Evolutionary conservation across 2,797 vertebrate genomes (phyloP).

Genomic region (Clarias platycephalus): DNA sequence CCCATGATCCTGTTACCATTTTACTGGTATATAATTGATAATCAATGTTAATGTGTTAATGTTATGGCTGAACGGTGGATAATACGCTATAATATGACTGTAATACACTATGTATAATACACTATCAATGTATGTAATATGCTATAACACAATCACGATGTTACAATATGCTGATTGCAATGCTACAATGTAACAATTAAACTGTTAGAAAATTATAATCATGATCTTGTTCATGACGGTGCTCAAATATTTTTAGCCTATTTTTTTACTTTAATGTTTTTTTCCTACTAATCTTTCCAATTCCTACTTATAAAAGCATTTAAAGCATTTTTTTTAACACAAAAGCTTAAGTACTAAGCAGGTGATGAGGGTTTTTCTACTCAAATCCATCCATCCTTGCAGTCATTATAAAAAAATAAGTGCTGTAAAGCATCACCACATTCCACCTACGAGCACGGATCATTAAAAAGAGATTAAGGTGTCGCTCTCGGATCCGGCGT

Average conservation of each 20-base stretch:
- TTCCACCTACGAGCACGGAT: conserved; percentile 54
- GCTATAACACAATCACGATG: neutral
- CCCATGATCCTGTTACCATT: too few species aligned
- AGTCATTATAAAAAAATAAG: neutral
- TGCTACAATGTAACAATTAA: neutral
- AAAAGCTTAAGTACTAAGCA: neutral
- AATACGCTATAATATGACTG: neutral
- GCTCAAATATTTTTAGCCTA: neutral
- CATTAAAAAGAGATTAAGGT: conserved; percentile 80
- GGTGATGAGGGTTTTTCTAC: neutral
- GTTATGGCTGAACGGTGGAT: neutral
- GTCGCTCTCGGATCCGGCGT: conserved; percentile 32
- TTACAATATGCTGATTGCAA: neutral
- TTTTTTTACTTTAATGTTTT: neutral
- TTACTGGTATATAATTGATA: too few species aligned
- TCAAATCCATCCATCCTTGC: neutral
- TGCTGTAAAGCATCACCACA: neutral
- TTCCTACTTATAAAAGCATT: too few species aligned
- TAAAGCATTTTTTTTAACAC: neutral
- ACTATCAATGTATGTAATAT: neutral
- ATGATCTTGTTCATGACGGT: neutral
- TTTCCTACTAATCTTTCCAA: too few species aligned
- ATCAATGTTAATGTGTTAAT: too few species aligned
- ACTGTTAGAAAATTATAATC: neutral
- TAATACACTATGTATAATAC: neutral